A percentile compares a stretch with the other conserved stretches of the same genome.
Evolutionary conservation across 2,888 invertebrate genomes (phyloP).

Genomic region (Drosophila histrio): DNA sequence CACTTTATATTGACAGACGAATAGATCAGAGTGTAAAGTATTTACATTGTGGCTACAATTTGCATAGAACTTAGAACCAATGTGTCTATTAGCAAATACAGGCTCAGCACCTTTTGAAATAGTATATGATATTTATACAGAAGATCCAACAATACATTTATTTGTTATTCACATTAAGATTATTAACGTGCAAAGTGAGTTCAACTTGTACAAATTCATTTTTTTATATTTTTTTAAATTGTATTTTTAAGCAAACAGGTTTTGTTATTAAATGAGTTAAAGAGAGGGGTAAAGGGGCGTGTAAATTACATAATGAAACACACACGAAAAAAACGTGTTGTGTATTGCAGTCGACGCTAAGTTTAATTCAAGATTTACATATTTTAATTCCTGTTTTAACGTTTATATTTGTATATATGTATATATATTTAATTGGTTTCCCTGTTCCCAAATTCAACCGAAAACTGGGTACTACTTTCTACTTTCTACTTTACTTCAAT

Average conservation of each 20-base stretch:
- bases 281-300: not conserved
- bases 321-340: not conserved
- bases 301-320: slow-evolving; percentile 9
- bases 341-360: not conserved
- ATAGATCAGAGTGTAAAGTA: not conserved
- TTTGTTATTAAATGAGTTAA: slow-evolving; percentile 1
- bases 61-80: slow-evolving; percentile 17
- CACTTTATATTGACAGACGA: not conserved
- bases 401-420: not conserved
- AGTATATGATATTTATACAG: slow-evolving; percentile 14
- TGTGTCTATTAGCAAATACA: slow-evolving; percentile 24
- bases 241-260: slow-evolving; percentile 18
- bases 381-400: slow-evolving; percentile 10
- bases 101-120: slow-evolving; percentile 5
- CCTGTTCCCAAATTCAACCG: not conserved
- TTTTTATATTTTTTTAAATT: not conserved
- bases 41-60: slow-evolving; percentile 28
- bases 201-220: slow-evolving; percentile 1
- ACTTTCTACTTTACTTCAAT: not conserved
- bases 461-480: not conserved
- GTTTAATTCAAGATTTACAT: slow-evolving; percentile 9
- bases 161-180: slow-evolving; percentile 4
- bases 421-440: not conserved
- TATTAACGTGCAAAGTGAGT: slow-evolving; percentile 8
- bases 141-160: slow-evolving; percentile 7